A percentile compares a stretch with the other conserved stretches of the same genome.
Conservation (phyloP, 2,888 invertebrate species). For the Lasiommata megera region DNA sequence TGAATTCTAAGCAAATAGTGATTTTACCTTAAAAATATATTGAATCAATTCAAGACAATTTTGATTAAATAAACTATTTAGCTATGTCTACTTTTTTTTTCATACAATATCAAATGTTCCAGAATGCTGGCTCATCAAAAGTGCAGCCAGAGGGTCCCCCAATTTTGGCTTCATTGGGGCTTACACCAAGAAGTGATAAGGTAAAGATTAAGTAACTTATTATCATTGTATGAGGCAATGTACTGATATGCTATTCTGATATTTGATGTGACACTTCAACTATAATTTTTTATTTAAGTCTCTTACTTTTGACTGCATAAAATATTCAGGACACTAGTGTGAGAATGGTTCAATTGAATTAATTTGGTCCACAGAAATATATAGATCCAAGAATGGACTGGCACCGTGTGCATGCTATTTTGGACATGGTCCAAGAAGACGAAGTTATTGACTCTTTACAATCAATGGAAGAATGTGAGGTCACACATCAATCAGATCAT, state of each 20-base stretch:
- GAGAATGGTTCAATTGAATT: constrained; percentile 71
- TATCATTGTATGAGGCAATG: constrained; percentile 41
- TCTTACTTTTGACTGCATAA: constrained; percentile 16
- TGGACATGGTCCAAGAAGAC: constrained; percentile 70
- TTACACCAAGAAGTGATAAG: constrained; percentile 80
- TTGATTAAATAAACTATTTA: neutral
- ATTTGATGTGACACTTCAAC: constrained; percentile 47
- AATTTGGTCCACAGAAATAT: constrained; percentile 76
- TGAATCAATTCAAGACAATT: neutral
- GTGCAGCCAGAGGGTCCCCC: constrained; percentile 76
- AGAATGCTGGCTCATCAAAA: constrained; percentile 58
- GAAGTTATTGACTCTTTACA: constrained; percentile 70
- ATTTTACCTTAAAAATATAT: neutral
- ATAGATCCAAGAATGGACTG: constrained; percentile 77
- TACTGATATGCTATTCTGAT: constrained; percentile 35
- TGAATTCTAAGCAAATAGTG: neutral
- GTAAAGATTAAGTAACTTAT: constrained; percentile 55
- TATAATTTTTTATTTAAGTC: constrained; percentile 2
- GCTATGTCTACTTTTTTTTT: neutral
- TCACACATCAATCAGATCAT: constrained; percentile 64
- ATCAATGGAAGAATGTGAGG: constrained; percentile 63
- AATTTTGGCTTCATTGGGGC: constrained; percentile 76
- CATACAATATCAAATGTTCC: constrained; percentile 42
- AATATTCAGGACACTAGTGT: constrained; percentile 33
- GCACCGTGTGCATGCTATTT: constrained; percentile 74